Evolutionary conservation across 2,113 vertebrate genomes (phyloP), one percentile per base, ranked within the genome.

Genomic region (Lepus europaeus): DNA sequence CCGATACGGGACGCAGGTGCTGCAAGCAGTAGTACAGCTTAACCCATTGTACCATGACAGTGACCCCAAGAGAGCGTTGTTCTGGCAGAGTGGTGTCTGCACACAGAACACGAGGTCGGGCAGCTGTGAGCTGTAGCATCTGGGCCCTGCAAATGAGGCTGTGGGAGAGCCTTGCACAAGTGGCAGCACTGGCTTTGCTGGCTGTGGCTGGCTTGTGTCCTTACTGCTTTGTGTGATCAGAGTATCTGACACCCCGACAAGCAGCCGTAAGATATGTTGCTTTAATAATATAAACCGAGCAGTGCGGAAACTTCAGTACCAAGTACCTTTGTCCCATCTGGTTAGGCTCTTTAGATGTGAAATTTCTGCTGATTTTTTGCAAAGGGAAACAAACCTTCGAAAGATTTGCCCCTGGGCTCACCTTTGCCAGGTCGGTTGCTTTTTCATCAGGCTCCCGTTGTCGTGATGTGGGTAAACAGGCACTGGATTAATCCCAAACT

Each of bases 281-380:
- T 68, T n/a, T 49, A 39, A 53, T 64, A 63, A 36, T 16, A 13
- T 27, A 17, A 66, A 23, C 10, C 68, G 3, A 2, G 19, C 66
- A 49, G n/a, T 49, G 63, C 49, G 27, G n/a, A 88, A 9, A 12
- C 9, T 63, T 49, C 31, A 19, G 14, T 6, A 4, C 80, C 45
- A n/a, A 14, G n/a, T 31, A n/a, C 4, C 56, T 77, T 83, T 81
- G 31, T 80, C 73, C 17, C 27, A 66, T 14, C 11, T 11, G 3
- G 56, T 25, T 36, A 79, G 61, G 6, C 25, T 81, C 33, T 88
- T 93, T 69, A 74, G 31, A 68, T 66, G 56, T 0, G 17, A 78
- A 80, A 92, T 78, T 80, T 85, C 61, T 94, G 36, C 23, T 81
- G 12, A 78, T 88, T 86, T 80, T 90, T 45, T 45, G 45, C 78